Conservation (phyloP, 2,797 vertebrate genomes). For the Coregonus sp. region DNA sequence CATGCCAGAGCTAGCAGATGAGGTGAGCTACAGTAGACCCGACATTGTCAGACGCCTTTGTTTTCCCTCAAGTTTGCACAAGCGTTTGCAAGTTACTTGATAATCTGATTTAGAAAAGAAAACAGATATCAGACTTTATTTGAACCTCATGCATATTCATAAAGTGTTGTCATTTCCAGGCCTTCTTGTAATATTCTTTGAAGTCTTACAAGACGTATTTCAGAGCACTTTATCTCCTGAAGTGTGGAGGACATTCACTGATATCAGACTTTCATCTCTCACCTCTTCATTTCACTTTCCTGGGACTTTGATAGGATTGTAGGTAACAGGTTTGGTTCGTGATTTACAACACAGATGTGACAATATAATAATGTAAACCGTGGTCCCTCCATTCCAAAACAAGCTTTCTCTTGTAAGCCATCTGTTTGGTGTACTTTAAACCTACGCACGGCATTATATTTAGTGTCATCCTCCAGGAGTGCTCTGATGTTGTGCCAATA, state of each 20-base stretch:
- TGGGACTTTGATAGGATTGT: conserved; percentile 59
- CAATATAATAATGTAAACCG: conserved; percentile 23
- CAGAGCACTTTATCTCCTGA: too few species aligned
- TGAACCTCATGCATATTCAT: too few species aligned
- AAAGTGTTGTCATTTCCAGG: too few species aligned
- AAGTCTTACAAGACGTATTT: too few species aligned
- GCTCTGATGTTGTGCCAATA: conserved; percentile 46
- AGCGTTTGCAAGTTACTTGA: neutral
- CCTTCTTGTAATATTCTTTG: too few species aligned
- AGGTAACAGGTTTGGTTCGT: conserved; percentile 50
- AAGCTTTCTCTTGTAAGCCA: conserved; percentile 57
- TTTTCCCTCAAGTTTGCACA: conserved; percentile 8
- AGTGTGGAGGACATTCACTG: too few species aligned
- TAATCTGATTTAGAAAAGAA: neutral
- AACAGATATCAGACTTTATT: too few species aligned
- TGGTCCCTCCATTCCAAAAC: conserved; percentile 52
- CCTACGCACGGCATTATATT: conserved; percentile 56
- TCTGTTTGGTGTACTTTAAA: conserved; percentile 65
- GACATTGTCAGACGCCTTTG: conserved; percentile 19
- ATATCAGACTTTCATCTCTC: too few species aligned
- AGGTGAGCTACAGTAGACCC: conserved; percentile 10
- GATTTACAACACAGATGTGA: conserved; percentile 64
- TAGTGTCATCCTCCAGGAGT: conserved; percentile 50
- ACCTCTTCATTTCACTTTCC: conserved; percentile 34
- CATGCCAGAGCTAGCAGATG: conserved; percentile 40